Evolutionary conservation across 2,113 vertebrate genomes (phyloP).

Genomic region (Tauraco erythrolophus): DNA sequence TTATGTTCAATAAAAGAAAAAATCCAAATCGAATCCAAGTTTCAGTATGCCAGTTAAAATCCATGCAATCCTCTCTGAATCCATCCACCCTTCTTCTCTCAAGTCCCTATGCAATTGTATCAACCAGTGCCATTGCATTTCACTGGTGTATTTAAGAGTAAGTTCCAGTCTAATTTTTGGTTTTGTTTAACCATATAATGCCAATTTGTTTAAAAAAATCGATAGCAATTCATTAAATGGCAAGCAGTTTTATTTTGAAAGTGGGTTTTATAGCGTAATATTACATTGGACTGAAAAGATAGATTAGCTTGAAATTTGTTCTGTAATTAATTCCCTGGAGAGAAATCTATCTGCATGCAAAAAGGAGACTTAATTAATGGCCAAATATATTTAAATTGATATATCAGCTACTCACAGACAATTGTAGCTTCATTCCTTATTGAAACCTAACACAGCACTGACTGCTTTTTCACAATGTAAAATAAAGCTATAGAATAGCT

Average conservation of each 20-base stretch:
- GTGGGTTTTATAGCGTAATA: background rate
- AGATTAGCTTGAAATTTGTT: conserved; percentile 54
- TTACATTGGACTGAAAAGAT: conserved; percentile 43
- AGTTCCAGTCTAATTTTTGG: background rate
- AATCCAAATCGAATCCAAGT: background rate
- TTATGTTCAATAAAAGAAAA: background rate
- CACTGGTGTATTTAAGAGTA: background rate
- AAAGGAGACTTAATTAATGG: conserved; percentile 52
- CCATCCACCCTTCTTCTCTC: background rate
- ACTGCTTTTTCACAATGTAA: background rate
- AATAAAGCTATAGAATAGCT: background rate
- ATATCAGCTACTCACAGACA: conserved; percentile 36
- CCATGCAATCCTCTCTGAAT: background rate
- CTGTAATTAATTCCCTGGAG: conserved; percentile 61
- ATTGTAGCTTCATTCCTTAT: background rate
- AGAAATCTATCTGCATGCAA: conserved; percentile 52
- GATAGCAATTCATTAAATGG: background rate
- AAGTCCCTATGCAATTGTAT: background rate
- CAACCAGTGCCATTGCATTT: background rate
- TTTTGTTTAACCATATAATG: background rate
- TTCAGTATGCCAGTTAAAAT: background rate
- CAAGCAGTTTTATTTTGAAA: background rate
- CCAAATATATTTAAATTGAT: conserved; percentile 62
- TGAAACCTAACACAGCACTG: background rate
- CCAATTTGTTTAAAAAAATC: background rate